Conservation (phyloP, 2,113 vertebrate species). For the human (Homo sapiens) region GRCh38 chr6:101868001-101868500, state of each 20-base stretch:
- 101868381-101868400: not conserved
- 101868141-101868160: not conserved
- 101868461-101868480: not conserved
- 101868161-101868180: not conserved
- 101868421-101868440: not conserved
- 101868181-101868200: not conserved
- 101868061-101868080: not conserved
- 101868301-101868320: not conserved
- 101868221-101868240: constrained; percentile 11
- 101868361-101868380: not conserved
- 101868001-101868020: not conserved
- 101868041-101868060: not conserved
- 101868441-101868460: not conserved
- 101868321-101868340: not conserved
- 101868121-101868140: not conserved
- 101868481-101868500: constrained; percentile 25
- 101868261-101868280: not conserved
- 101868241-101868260: not conserved
- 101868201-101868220: not conserved
- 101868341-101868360: not conserved
- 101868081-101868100: not conserved
- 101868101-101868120: not conserved
- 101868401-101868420: not conserved
- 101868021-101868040: not conserved
- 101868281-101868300: not conserved